These are phyloP conservation scores for Andrena minutula DNA, from an alignment of 2,888 invertebrate species.

Conservation along the genomic window DNA sequence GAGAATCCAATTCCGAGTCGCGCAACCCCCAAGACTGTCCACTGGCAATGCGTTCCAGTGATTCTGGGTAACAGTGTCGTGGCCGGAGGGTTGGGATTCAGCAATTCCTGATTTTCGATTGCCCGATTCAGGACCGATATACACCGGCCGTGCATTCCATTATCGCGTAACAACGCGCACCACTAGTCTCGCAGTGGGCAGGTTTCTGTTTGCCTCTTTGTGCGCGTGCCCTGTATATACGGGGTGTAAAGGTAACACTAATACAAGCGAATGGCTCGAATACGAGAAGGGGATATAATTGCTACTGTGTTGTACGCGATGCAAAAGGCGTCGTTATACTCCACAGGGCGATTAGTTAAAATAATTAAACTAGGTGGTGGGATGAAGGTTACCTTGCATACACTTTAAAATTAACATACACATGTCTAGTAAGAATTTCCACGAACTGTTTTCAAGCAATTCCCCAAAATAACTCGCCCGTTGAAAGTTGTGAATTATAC, in stretches of 20 bases:
- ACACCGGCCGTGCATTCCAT: slow-evolving; percentile 62
- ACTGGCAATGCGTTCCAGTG: slow-evolving; percentile 3
- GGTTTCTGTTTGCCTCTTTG: slow-evolving; percentile 58
- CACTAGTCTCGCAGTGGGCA: slow-evolving; percentile 38
- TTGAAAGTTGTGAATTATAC: too few species aligned
- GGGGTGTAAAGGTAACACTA: not conserved
- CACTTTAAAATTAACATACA: too few species aligned
- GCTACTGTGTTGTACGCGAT: not conserved
- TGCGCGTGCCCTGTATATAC: not conserved
- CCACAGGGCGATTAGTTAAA: too few species aligned
- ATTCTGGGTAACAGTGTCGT: slow-evolving; percentile 24
- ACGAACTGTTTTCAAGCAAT: too few species aligned
- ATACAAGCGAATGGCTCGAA: not conserved
- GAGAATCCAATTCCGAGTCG: not conserved
- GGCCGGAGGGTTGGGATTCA: slow-evolving; percentile 2
- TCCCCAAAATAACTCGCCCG: too few species aligned
- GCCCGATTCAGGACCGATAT: slow-evolving; percentile 57
- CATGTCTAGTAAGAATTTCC: too few species aligned
- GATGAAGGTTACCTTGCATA: too few species aligned
- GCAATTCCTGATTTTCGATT: slow-evolving; percentile 62
- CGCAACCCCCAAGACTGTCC: slow-evolving; percentile 10
- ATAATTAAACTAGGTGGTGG: too few species aligned
- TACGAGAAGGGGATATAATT: not conserved
- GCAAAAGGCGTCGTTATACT: not conserved
- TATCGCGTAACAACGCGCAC: slow-evolving; percentile 56